Conservation (phyloP, 2,888 invertebrate genomes). For the Synanthedon myopaeformis region DNA sequence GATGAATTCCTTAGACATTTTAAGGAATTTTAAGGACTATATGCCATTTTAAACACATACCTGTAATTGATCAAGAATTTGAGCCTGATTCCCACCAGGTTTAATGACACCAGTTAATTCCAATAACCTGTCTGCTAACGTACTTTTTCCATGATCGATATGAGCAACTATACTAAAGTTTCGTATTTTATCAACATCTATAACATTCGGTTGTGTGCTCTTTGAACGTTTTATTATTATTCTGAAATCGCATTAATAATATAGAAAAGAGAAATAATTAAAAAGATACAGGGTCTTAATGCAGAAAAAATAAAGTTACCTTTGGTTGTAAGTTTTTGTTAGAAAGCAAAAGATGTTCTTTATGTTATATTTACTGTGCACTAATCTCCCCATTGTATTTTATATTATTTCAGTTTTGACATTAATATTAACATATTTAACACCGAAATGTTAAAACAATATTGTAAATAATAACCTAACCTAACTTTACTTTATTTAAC, state of each 20-base stretch:
- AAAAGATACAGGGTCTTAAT: too few relatives aligned
- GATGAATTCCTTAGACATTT: too few relatives aligned
- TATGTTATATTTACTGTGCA: conserved; percentile 1
- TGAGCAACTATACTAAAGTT: conserved; percentile 99
- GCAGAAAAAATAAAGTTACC: conserved; percentile 10
- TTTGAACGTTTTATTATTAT: conserved; percentile 20
- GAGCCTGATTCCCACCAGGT: conserved; percentile 73
- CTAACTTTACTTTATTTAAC: too few relatives aligned
- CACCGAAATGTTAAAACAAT: too few relatives aligned
- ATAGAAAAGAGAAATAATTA: background rate
- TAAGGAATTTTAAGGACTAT: too few relatives aligned
- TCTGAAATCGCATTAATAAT: background rate
- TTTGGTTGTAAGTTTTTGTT: conserved; percentile 8
- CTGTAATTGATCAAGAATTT: conserved; percentile 82
- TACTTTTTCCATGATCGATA: conserved; percentile 98
- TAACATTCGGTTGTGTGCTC: conserved; percentile 20
- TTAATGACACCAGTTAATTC: conserved; percentile 89
- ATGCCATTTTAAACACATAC: conserved; percentile 23
- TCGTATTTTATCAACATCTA: conserved; percentile 71
- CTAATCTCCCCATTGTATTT: background rate
- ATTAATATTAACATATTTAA: too few relatives aligned
- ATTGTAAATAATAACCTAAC: too few relatives aligned
- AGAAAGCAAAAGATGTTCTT: conserved; percentile 2
- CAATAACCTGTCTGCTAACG: conserved; percentile 93
- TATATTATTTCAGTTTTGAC: background rate